Conservation (phyloP, 92 coral and sea anemone genomes). For the Ricordea florida region DNA sequence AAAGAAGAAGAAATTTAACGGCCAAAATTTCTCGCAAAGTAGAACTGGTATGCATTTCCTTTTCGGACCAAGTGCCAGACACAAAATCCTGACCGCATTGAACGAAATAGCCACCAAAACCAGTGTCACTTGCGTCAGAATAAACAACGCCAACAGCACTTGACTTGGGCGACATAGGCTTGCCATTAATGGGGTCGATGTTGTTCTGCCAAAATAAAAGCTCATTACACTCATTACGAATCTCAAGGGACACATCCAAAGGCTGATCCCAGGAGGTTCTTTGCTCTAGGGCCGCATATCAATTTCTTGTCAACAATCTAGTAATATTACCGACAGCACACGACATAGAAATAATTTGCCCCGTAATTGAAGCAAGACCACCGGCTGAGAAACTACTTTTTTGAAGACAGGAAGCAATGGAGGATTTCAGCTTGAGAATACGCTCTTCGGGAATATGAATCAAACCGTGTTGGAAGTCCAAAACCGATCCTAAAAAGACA, state of each 20-base stretch:
- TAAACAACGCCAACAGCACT: constrained; percentile 68
- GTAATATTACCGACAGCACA: constrained; percentile 63
- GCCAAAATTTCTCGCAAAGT: constrained; percentile 60
- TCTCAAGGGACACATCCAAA: constrained; percentile 6
- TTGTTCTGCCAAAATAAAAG: constrained; percentile 36
- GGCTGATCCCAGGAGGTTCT: constrained; percentile 53
- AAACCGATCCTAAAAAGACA: constrained; percentile 28
- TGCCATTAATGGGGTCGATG: constrained; percentile 48
- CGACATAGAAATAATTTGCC: constrained; percentile 59
- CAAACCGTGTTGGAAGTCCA: no score
- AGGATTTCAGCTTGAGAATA: constrained; percentile 31
- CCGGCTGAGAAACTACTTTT: neutral
- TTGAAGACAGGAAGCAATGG: constrained; percentile 11
- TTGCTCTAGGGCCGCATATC: constrained; percentile 43
- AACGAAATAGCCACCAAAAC: constrained; percentile 65
- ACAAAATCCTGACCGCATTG: constrained; percentile 53
- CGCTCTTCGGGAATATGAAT: constrained; percentile 20
- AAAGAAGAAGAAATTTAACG: constrained; percentile 49
- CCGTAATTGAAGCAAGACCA: constrained; percentile 45
- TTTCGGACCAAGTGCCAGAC: constrained; percentile 50
- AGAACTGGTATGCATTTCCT: constrained; percentile 36
- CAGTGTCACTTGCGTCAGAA: constrained; percentile 57
- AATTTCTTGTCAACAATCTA: constrained; percentile 35
- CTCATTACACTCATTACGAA: constrained; percentile 23
- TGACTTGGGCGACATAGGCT: constrained; percentile 54